Evolutionary conservation across 1,140 invertebrate genomes (phyloP).

Genomic region (Grapholita molesta): DNA sequence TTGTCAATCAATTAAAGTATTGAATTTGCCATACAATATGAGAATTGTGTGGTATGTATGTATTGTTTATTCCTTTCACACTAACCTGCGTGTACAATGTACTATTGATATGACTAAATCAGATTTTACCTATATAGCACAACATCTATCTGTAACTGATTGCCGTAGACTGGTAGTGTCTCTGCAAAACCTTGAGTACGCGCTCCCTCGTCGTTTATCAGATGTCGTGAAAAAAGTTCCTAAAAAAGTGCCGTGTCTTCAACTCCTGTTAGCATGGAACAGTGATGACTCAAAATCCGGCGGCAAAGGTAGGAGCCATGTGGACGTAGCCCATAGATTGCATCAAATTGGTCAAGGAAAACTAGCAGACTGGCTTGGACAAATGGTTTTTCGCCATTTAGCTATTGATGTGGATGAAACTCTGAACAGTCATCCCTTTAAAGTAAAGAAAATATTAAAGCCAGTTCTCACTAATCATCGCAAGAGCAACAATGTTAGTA

Average conservation of each 20-base stretch:
- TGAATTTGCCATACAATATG: not conserved
- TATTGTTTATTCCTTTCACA: not conserved
- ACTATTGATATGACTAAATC: slow-evolving; percentile 79
- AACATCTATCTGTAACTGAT: slow-evolving; percentile 75
- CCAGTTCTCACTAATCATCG: slow-evolving; percentile 28
- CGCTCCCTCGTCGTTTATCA: slow-evolving; percentile 68
- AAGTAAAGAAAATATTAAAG: slow-evolving; percentile 24
- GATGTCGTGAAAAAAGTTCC: slow-evolving; percentile 71
- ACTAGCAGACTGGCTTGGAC: slow-evolving; percentile 81
- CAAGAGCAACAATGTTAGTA: slow-evolving; percentile 29
- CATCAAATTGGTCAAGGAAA: slow-evolving; percentile 78
- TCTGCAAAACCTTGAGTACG: slow-evolving; percentile 76
- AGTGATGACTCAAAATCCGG: slow-evolving; percentile 55
- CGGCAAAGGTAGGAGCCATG: slow-evolving; percentile 78
- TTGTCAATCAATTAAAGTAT: not conserved
- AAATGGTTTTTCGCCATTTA: slow-evolving; percentile 78
- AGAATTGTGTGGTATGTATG: not conserved
- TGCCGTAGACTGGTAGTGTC: slow-evolving; percentile 79
- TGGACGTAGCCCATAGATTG: slow-evolving; percentile 73
- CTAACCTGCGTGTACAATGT: slow-evolving; percentile 21
- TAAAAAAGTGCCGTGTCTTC: slow-evolving; percentile 75
- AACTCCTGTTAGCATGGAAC: slow-evolving; percentile 80
- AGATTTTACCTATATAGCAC: slow-evolving; percentile 78
- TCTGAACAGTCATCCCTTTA: slow-evolving; percentile 37
- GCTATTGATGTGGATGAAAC: slow-evolving; percentile 77